A percentile compares a stretch with the other conserved stretches of the same genome.
phyloP scores from a whole-genome alignment of 2,888 invertebrate species.

The Hoplodrina ambigua region DNA sequence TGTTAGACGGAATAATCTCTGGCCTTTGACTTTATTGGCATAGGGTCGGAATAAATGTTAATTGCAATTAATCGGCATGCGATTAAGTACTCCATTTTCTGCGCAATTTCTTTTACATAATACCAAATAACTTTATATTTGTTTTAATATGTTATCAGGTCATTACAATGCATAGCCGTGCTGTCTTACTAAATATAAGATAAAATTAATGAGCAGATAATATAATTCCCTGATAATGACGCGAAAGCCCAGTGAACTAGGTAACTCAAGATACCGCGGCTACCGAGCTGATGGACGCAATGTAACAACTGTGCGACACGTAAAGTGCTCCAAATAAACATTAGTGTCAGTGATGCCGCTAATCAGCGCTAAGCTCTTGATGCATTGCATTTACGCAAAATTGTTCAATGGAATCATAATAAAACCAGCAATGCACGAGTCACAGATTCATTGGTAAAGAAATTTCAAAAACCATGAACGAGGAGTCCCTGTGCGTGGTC shows the following conservation, averaged over 20 bases:
- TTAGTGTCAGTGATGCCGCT: neutral
- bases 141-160: constrained; percentile 9
- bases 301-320: neutral
- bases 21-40: neutral
- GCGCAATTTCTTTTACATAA: constrained; percentile 8
- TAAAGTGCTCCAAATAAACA: constrained; percentile 15
- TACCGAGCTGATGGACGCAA: constrained; percentile 1
- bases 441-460: neutral
- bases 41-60: neutral
- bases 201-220: constrained; percentile 18
- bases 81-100: constrained; percentile 3
- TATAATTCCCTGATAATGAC: constrained; percentile 4
- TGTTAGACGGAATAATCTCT: neutral
- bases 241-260: constrained; percentile 45
- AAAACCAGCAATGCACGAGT: too few relatives aligned
- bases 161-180: neutral
- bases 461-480: neutral
- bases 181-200: constrained; percentile 8
- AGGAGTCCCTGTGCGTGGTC: neutral
- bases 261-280: constrained; percentile 22
- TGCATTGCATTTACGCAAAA: neutral
- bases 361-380: constrained; percentile 3
- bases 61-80: neutral
- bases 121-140: constrained; percentile 10
- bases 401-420: neutral